Evolutionary conservation across 2,888 invertebrate genomes (phyloP).

Genomic region (Latheticus oryzae): DNA sequence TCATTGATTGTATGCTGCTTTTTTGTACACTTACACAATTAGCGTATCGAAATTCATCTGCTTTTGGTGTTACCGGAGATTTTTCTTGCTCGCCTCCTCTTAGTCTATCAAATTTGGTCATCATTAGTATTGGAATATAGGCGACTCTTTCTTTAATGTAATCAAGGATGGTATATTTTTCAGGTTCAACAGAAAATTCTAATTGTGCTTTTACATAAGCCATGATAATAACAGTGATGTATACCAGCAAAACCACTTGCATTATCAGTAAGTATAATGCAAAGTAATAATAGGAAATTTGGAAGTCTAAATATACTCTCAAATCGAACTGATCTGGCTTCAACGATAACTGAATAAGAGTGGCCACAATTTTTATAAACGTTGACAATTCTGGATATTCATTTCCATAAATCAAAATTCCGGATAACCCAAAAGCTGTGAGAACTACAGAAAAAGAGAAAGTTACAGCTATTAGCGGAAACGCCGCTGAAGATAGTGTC

Average conservation of each 20-base stretch:
- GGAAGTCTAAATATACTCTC: conserved; percentile 25
- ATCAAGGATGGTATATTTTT: conserved; percentile 46
- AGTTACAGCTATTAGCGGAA: conserved; percentile 47
- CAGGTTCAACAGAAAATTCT: conserved; percentile 45
- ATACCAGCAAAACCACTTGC: conserved; percentile 43
- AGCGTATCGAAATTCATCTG: conserved; percentile 50
- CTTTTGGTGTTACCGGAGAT: conserved; percentile 46
- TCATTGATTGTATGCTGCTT: conserved; percentile 49
- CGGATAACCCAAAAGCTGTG: conserved; percentile 23
- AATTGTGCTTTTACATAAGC: conserved; percentile 50
- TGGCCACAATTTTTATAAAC: conserved; percentile 43
- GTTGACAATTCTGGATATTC: conserved; percentile 45
- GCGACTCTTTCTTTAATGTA: conserved; percentile 48
- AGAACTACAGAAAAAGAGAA: conserved; percentile 38
- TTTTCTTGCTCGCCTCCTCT: conserved; percentile 9
- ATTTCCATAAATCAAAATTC: conserved; percentile 25
- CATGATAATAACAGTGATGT: conserved; percentile 51
- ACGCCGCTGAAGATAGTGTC: conserved; percentile 48
- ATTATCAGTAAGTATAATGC: conserved; percentile 46
- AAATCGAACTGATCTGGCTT: conserved; percentile 42
- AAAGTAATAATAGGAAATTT: conserved; percentile 16
- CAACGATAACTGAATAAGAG: conserved; percentile 48
- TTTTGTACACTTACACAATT: conserved; percentile 46
- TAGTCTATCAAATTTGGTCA: conserved; percentile 27
- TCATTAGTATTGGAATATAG: conserved; percentile 46